Base-by-base conservation (phyloP, 2,113 vertebrate species). In the Psittacara wagleri region DNA sequence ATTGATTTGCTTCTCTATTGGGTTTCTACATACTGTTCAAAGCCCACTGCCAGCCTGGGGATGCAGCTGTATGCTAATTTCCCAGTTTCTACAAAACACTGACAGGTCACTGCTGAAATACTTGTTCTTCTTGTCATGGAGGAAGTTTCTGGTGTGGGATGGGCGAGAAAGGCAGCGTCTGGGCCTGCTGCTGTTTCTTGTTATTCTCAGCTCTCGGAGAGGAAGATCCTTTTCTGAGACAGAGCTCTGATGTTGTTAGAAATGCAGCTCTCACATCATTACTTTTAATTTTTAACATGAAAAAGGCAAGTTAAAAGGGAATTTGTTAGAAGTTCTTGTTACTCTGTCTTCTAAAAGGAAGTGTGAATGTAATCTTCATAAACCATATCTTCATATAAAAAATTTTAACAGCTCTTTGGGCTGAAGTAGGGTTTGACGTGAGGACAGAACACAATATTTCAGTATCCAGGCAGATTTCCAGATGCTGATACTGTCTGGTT, bases 41-140 rank as follows among this genome's bases (percentile, higher is more conserved):
- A 86, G 73, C 51, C 33, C 44, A 77, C 41, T 86, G 80, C 69
- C 35, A 88, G 80, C 37, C 54, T 49, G 22, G 35, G 64, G 66
- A 79, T 82, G 88, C 95, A 96, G 96, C 92, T 97, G 90, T 94
- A 94, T 97, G 88, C 80, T 96, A 95, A 96, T 96, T 46, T 17
- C 22, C 43, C 52, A 41, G 11, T 90, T 83, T 29, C 28, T 78
- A 13, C 62, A 62, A 20, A 81, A 64, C 19, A 13, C 35, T 88
- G n/a, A 24, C 4, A 51, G 54, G 87, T 83, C 59, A 43, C 29
- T 44, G 24, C 68, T 0, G 1, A 81, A 94, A 46, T 46, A 54
- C 37, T 78, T 5, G 3, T 16, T 77, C 46, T 4, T 2, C 43
- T 68, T 86, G 41, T 57, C 41, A 3, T 3, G 22, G 75, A 83